Evolutionary conservation across 2,113 vertebrate species (phyloP).

Genomic region (Lophura nycthemera): DNA sequence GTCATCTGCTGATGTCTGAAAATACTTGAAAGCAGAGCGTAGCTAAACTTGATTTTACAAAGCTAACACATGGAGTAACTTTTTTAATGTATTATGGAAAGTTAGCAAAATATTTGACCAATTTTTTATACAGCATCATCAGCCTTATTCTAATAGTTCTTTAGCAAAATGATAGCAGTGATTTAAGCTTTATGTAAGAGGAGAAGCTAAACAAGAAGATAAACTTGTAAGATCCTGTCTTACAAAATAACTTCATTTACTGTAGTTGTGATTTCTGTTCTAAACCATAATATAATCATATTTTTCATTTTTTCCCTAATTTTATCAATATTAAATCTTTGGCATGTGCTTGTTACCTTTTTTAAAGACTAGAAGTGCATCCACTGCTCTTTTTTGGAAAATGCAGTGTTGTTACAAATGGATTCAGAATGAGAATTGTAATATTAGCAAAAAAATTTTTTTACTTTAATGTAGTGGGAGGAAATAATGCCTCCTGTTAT

Average conservation of each 20-base stretch:
- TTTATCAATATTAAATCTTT: not conserved
- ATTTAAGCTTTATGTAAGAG: not conserved
- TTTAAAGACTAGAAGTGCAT: not conserved
- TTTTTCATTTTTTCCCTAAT: not conserved
- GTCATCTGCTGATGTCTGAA: not conserved
- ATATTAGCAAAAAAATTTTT: not conserved
- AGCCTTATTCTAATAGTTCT: not conserved
- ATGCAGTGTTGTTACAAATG: not conserved
- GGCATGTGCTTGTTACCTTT: not conserved
- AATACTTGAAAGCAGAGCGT: not conserved
- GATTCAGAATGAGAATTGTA: not conserved
- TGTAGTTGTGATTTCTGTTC: not conserved
- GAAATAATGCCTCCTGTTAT: not conserved
- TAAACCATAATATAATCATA: accelerated
- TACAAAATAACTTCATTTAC: not conserved
- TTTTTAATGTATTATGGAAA: not conserved
- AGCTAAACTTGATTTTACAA: not conserved
- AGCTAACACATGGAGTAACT: not conserved
- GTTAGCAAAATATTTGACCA: not conserved
- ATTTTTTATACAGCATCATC: not conserved
- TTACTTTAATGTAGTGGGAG: not conserved
- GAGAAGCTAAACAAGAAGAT: not conserved
- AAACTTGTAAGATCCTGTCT: not conserved
- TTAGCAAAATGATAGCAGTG: not conserved
- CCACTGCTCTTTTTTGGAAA: not conserved